Evolutionary conservation across 2,888 invertebrate genomes (phyloP), one percentile per base, ranked within the genome.

Genomic region (Eupithecia subfuscata): DNA sequence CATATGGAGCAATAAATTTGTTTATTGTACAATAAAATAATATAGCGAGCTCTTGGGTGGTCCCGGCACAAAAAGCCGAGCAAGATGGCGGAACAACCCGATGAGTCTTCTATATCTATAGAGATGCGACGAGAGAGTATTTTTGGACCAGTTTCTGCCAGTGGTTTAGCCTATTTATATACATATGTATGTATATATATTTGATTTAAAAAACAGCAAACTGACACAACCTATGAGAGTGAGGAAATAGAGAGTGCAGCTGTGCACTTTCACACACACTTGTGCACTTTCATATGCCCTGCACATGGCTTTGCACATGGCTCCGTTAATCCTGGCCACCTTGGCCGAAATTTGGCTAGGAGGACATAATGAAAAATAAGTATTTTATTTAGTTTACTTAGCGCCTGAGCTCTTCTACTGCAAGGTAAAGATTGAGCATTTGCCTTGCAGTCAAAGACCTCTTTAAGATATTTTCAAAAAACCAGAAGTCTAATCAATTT

Each of bases 1-100:
- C 93, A 91, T 94, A 92, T 93, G 91, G 90, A 91, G 94, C 91
- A 93, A 94, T 94, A 94, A 95, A 95, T 94, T 93, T 93, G 91
- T 95, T 95, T 94, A 94, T 94, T 91, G 92, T 93, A 93, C 91
- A 94, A 94, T 94, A 95, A 95, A 94, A 94, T 94, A 93, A 94
- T 94, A 91, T 91, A 90, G 91, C 90, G 86, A 88, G 89, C 86
- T 89, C 89, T 85, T 95, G 95, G 95, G 95, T 94, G 95, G 95
- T 94, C 95, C 87, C 84, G 87, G 83, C 82, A 91, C 90, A 91
- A 92, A 92, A 91, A 90, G 88, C 88, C 82, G 45, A 22, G 82
- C 86, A 90, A 89, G 88, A 90, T 90, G 91, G 90, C 88, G 86
- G 89, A 71, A 80, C 86, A 84, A 87, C 84, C 83, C 87, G 87